These are phyloP conservation scores for Oreotrochilus melanogaster DNA, from an alignment of 2,113 vertebrate genomes.

Conservation along the genomic window DNA sequence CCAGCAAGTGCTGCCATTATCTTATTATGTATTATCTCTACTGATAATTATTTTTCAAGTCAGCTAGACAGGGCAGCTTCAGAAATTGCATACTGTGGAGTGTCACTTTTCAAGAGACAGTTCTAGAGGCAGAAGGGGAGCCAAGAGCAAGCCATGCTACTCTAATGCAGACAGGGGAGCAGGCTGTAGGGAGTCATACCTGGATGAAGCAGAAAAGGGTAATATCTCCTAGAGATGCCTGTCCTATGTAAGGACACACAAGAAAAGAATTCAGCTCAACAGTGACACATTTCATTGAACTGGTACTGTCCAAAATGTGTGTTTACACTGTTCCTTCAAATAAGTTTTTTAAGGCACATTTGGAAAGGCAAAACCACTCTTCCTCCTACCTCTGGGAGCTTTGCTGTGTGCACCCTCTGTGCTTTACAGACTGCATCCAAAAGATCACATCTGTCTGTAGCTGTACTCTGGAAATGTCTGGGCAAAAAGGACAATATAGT, in stretches of 20 bases:
- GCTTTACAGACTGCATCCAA: neutral
- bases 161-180: accelerated
- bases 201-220: neutral
- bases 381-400: neutral
- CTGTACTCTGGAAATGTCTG: accelerated
- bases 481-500: neutral
- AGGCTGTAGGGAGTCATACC: neutral
- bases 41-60: neutral
- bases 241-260: neutral
- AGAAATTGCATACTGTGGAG: neutral
- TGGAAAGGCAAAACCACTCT: neutral
- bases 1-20: neutral
- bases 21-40: neutral
- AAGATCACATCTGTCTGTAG: neutral
- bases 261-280: neutral
- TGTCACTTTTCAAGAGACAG: neutral
- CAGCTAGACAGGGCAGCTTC: accelerated
- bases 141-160: neutral
- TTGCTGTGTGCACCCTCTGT: neutral
- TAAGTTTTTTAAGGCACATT: neutral
- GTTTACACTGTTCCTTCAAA: neutral
- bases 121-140: neutral
- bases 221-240: neutral
- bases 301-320: neutral
- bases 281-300: neutral